phyloP scores from a whole-genome alignment of 2,113 vertebrate genomes.

The Sus scrofa region T2T-Sscrofa CM000813.6:2976001-2976500 shows the following conservation, averaged over 20 bases:
- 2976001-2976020: too few species aligned
- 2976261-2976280: accelerated
- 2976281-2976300: accelerated
- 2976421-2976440: too few species aligned
- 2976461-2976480: too few species aligned
- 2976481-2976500: too few species aligned
- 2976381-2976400: too few species aligned
- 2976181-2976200: accelerated
- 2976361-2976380: too few species aligned
- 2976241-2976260: neutral
- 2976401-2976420: too few species aligned
- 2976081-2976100: accelerated
- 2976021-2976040: neutral
- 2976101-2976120: too few species aligned
- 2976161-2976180: neutral
- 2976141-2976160: accelerated
- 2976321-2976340: too few species aligned
- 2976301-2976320: neutral
- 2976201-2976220: neutral
- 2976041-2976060: accelerated
- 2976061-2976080: accelerated
- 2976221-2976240: neutral
- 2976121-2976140: too few species aligned
- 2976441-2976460: too few species aligned
- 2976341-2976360: too few species aligned